A percentile compares a stretch with the other conserved stretches of the same genome.
These are phyloP conservation scores for Phyllotis vaccarum DNA, from an alignment of 2,797 vertebrate genomes.

Conservation along the genomic window DNA sequence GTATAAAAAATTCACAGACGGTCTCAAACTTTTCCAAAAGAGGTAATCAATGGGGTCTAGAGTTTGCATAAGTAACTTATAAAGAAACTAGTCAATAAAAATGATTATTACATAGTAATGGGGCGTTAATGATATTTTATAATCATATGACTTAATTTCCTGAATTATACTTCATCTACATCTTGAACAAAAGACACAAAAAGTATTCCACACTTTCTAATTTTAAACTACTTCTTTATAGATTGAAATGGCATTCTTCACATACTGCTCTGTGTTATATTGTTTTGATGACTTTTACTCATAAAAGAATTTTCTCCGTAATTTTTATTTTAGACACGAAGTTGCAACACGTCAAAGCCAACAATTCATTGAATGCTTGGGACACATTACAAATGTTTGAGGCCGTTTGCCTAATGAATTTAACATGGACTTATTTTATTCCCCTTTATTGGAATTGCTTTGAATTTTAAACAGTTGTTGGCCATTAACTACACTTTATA, in stretches of 20 bases:
- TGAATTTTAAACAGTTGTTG: conserved; percentile 81
- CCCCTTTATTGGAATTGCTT: conserved; percentile 72
- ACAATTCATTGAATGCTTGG: conserved; percentile 66
- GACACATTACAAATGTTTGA: conserved; percentile 67
- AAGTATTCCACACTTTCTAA: conserved; percentile 50
- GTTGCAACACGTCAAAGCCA: conserved; percentile 65
- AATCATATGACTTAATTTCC: conserved; percentile 75
- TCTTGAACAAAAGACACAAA: conserved; percentile 60
- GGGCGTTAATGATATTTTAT: conserved; percentile 73
- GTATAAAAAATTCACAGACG: conserved; percentile 80
- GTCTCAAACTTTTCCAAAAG: conserved; percentile 81
- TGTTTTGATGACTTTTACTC: conserved; percentile 37
- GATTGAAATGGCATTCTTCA: conserved; percentile 8
- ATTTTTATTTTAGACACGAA: conserved; percentile 67
- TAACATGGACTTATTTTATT: conserved; percentile 74
- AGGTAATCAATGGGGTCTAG: conserved; percentile 79
- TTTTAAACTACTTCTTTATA: conserved; percentile 46
- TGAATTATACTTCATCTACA: conserved; percentile 72
- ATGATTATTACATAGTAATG: conserved; percentile 64
- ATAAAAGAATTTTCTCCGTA: conserved; percentile 42
- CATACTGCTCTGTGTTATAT: conserved; percentile 23
- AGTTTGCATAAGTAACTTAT: conserved; percentile 74
- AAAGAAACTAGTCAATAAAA: conserved; percentile 68
- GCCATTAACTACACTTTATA: conserved; percentile 73
- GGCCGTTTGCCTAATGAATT: conserved; percentile 76